Percentiles rank a stretch among this genome's conserved stretches.
Evolutionary conservation across 2,888 invertebrate genomes (phyloP).

Genomic region (Phortica okadai): DNA sequence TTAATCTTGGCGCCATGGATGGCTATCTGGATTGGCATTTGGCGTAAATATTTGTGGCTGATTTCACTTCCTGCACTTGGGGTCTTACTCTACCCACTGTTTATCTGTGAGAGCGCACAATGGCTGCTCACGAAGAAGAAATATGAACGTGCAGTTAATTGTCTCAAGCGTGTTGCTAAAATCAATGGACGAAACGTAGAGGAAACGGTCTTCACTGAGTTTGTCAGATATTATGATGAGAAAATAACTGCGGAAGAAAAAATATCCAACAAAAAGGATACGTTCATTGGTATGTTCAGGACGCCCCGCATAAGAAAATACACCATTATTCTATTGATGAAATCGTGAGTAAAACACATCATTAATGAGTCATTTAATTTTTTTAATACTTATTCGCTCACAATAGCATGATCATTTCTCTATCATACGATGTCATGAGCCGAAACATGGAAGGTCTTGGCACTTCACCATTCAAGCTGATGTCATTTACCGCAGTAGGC

Average conservation of each 20-base stretch:
- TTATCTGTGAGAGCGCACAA: constrained; percentile 80
- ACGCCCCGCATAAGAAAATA: constrained; percentile 79
- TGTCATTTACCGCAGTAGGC: constrained; percentile 77
- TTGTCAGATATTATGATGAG: constrained; percentile 69
- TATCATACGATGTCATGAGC: constrained; percentile 80
- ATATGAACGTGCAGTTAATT: constrained; percentile 77
- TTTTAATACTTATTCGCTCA: constrained; percentile 58
- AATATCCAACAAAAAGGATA: constrained; percentile 53
- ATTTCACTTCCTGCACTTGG: constrained; percentile 77
- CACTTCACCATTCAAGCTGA: constrained; percentile 78
- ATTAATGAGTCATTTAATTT: not conserved
- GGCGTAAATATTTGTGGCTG: constrained; percentile 78
- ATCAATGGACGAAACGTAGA: constrained; percentile 77
- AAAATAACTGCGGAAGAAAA: constrained; percentile 50
- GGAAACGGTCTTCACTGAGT: constrained; percentile 75
- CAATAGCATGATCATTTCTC: constrained; percentile 78
- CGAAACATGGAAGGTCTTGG: constrained; percentile 79
- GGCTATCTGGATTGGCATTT: constrained; percentile 76
- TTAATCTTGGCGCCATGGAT: constrained; percentile 78
- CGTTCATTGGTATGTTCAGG: constrained; percentile 78
- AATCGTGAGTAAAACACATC: constrained; percentile 77
- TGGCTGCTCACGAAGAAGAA: constrained; percentile 79
- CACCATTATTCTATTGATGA: constrained; percentile 78
- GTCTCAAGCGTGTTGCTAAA: constrained; percentile 78
- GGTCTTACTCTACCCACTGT: constrained; percentile 77